A percentile compares a stretch with the other conserved stretches of the same genome.
These are phyloP conservation scores for Mactromeris polynyma DNA, from an alignment of 2,888 invertebrate species.

Conservation along the genomic window DNA sequence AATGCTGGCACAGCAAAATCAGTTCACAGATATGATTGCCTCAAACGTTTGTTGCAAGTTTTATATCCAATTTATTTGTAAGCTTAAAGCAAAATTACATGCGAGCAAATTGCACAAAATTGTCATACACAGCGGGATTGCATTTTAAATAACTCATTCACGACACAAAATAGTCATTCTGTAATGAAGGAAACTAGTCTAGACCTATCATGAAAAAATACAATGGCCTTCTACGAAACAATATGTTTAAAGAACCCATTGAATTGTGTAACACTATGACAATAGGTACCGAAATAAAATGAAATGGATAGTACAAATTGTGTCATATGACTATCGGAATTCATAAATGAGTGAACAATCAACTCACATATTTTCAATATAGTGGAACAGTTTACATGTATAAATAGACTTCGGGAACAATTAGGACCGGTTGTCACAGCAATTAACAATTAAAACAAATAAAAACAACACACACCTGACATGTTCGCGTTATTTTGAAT, in stretches of 20 bases:
- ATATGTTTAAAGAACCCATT: background rate
- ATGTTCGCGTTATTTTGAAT: conserved; percentile 5
- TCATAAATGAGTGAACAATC: background rate
- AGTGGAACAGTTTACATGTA: background rate
- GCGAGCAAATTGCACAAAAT: no score
- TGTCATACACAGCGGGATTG: no score
- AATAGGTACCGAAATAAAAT: background rate
- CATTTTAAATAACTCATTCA: no score
- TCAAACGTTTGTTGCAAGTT: no score
- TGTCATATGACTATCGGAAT: background rate
- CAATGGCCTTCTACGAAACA: background rate
- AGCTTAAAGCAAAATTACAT: no score
- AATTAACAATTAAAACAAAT: background rate
- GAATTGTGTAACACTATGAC: background rate
- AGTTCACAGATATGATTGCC: no score
- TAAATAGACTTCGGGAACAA: background rate
- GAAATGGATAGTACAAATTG: background rate
- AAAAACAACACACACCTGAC: conserved; percentile 43
- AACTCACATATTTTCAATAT: background rate
- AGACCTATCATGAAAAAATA: background rate
- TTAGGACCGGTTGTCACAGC: background rate
- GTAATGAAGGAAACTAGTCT: background rate
- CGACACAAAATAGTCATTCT: no score
- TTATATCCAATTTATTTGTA: background rate
- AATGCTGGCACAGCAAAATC: no score